Percentiles rank a stretch among this genome's conserved stretches.
phyloP scores from a whole-genome alignment of 2,113 vertebrate genomes.

The Alethe castanea region DNA sequence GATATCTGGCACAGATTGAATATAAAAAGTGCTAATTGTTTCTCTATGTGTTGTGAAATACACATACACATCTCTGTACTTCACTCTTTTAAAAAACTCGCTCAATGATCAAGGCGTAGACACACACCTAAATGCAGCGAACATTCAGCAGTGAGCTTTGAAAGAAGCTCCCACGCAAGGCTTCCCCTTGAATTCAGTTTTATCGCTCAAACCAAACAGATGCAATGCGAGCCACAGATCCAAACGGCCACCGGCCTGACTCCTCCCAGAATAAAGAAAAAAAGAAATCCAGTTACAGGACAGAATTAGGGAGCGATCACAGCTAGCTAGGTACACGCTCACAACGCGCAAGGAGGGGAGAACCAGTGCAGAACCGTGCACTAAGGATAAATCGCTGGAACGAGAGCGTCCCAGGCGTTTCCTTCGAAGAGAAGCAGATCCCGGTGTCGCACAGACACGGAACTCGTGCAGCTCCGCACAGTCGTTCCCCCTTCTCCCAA shows the following conservation, averaged over 20 bases:
- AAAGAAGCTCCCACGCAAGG: not conserved
- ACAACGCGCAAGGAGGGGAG: not conserved
- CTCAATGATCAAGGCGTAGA: no score
- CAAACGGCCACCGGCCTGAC: not conserved
- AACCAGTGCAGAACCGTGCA: fast-evolving
- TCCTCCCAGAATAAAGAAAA: not conserved
- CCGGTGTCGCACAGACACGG: fast-evolving
- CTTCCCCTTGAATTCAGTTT: not conserved
- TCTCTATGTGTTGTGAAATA: not conserved
- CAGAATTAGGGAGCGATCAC: fast-evolving
- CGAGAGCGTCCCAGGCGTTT: fast-evolving
- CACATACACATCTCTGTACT: fast-evolving
- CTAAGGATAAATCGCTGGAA: fast-evolving
- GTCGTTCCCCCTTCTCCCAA: fast-evolving
- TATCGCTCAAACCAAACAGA: not conserved
- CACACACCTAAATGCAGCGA: not conserved
- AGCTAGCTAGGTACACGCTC: fast-evolving
- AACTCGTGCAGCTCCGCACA: not conserved
- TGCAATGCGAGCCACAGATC: not conserved
- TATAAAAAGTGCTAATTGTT: fast-evolving
- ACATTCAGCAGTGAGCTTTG: not conserved
- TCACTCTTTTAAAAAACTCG: not conserved
- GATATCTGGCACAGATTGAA: not conserved
- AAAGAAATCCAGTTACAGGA: fast-evolving
- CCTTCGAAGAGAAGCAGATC: no score